Conservation (phyloP, 2,113 vertebrate genomes). For the Holacanthus passer region DNA sequence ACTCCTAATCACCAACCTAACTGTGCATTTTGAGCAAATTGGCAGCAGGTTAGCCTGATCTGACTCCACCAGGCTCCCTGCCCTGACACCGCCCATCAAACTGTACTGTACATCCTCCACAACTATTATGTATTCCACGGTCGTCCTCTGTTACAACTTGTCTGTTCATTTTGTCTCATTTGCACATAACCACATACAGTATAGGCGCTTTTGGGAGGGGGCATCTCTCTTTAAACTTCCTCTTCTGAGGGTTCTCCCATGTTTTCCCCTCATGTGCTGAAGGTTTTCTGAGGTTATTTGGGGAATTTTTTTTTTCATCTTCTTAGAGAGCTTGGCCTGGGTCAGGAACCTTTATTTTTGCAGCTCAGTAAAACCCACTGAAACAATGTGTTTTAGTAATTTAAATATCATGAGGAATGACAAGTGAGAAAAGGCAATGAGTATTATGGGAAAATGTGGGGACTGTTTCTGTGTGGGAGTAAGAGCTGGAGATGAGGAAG, state of each 20-base stretch:
- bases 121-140: not conserved
- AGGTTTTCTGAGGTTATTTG: not conserved
- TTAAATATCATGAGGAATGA: constrained; percentile 30
- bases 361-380: not conserved
- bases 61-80: not conserved
- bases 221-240: not conserved
- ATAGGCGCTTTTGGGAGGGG: no score
- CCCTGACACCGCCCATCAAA: not conserved
- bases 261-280: not conserved
- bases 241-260: not conserved
- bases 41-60: no score
- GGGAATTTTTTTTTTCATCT: not conserved
- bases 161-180: not conserved
- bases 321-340: not conserved
- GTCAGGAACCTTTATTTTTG: constrained; percentile 4
- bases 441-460: constrained; percentile 39
- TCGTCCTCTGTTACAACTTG: not conserved
- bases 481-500: constrained; percentile 41
- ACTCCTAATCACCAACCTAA: no score
- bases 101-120: not conserved
- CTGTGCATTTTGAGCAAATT: not conserved
- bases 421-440: constrained; percentile 20
- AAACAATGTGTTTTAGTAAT: not conserved
- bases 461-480: constrained; percentile 56
- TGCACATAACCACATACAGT: no score